Base-by-base conservation (phyloP, 1,140 invertebrate species). In the Trissolcus basalis region DNA sequence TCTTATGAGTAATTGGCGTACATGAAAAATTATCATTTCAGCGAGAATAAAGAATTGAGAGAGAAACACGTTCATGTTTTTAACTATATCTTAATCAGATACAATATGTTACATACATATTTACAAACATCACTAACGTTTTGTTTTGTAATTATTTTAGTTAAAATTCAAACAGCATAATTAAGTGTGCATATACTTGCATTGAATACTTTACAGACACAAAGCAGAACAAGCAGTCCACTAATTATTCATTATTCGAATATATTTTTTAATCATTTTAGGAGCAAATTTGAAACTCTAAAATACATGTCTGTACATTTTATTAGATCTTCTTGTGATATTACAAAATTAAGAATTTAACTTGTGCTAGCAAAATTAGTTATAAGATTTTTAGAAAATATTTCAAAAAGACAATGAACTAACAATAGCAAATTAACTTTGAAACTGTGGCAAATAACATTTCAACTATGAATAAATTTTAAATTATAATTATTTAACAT, bases 71-170 rank as follows among this genome's bases (percentile, higher is more conserved):
- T 54, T 68, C 53, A 32, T 45, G 60, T 27, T 59, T 75, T 68
- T 7, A 67, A 64, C 68, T 61, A 72, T 67, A 72, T 64, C 63
- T 72, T 69, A 72, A 64, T 64, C 63, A 59, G 63, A 72, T 68
- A 72, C 54, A 77, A 69, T 68, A 77, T 77, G 54, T 69, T 76
- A 76, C 63, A 77, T 71, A 77, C 63, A 68, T 77, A 77, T 72
- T 63, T 77, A 77, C 75, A 77, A 61, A 58, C 39, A 63, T 61
- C 13, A 63, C 68, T 77, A 71, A 77, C 39, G 60, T 59, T 36
- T 64, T 63, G 1, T 59, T 54, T 60, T 76, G 41, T 12, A 67
- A 55, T 67, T 27, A 27, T 3, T 27, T 27, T 27, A n/a, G n/a
- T n/a, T n/a, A 6, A 27, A 27, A 27, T 36, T 77, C 71, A 71